Evolutionary conservation across 2,113 vertebrate species (phyloP), one percentile per base, ranked within the genome.

Genomic region (Thermophis baileyi): DNA sequence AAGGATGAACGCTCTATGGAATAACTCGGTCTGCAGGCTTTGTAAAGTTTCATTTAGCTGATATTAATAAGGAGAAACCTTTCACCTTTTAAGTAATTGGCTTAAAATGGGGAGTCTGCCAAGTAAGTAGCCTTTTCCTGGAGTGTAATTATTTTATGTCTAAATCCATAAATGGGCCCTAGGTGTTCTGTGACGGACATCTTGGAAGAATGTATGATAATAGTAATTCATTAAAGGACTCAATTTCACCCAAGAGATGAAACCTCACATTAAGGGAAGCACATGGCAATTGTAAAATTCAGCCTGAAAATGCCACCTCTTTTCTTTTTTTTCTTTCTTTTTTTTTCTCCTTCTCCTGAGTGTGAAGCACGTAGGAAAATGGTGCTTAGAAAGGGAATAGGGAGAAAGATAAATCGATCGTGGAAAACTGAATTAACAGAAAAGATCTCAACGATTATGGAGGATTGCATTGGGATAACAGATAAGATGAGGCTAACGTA

Each of bases 21-120:
- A 87, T 91, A 91, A 89, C 55, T 92, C 55, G 53, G 54, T 53
- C 74, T 74, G 54, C 87, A 22, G 88, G 91, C 90, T 92, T 92
- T 50, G 54, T 90, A 89, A 89, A 89, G 88, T 87, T 90, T 93
- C 92, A 93, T 93, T 93, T 93, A 93, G 89, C 54, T 30, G 54
- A 89, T 87, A 81, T 86, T 89, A 92, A 63, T 94, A 92, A 92
- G 74, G 74, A 87, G 88, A 87, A 54, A 87, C 49, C 88, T 92
- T 92, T 94, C 74, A 89, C 90, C 93, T 90, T 92, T 92, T 35
- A 54, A 53, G 46, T 94, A 89, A 94, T 92, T 89, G 87, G 90
- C 90, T 89, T 94, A 92, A 91, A 94, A 94, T 81, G 92, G 69
- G 90, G 89, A 94, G 90, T 94, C 47, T 90, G 81, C 94, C 18